A percentile compares a stretch with the other conserved stretches of the same genome.
Evolutionary conservation across 2,888 invertebrate genomes (phyloP).

Genomic region (Archips crataeganus): DNA sequence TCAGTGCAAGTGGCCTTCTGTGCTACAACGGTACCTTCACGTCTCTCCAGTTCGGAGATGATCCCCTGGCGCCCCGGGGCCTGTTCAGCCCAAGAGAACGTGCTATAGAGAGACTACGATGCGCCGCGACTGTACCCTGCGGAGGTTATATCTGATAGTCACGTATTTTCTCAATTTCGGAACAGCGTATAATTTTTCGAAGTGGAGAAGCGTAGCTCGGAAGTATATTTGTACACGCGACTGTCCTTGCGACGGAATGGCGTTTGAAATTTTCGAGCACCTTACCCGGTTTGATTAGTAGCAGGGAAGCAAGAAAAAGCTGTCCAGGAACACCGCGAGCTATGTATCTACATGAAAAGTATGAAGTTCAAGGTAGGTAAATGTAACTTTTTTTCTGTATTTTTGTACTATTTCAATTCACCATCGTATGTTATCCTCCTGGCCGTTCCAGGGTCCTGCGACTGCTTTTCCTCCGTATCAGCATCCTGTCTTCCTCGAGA

Average conservation of each 20-base stretch:
- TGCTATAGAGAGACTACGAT: constrained; percentile 57
- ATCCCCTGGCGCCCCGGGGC: constrained; percentile 59
- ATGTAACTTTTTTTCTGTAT: too few relatives aligned
- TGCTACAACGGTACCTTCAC: constrained; percentile 76
- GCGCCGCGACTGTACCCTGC: constrained; percentile 61
- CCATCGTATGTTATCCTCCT: too few relatives aligned
- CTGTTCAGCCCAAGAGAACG: constrained; percentile 50
- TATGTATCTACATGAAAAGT: too few relatives aligned
- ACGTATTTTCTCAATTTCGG: background rate
- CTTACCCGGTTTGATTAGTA: background rate
- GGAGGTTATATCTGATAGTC: constrained; percentile 48
- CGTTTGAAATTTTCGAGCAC: background rate
- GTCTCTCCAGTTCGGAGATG: constrained; percentile 60
- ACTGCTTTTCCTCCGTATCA: too few relatives aligned
- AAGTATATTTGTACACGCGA: background rate
- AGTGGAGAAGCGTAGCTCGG: background rate
- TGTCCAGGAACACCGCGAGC: too few relatives aligned
- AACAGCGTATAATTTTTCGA: background rate
- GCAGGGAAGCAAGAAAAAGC: too few relatives aligned
- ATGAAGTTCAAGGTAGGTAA: too few relatives aligned
- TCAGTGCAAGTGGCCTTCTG: constrained; percentile 53
- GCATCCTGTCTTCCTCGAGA: too few relatives aligned
- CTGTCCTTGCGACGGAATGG: background rate
- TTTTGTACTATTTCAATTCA: too few relatives aligned
- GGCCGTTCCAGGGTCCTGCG: too few relatives aligned